A percentile compares a stretch with the other conserved stretches of the same genome.
Conservation (phyloP, 2,888 invertebrate genomes). For the Agrochola macilenta region DNA sequence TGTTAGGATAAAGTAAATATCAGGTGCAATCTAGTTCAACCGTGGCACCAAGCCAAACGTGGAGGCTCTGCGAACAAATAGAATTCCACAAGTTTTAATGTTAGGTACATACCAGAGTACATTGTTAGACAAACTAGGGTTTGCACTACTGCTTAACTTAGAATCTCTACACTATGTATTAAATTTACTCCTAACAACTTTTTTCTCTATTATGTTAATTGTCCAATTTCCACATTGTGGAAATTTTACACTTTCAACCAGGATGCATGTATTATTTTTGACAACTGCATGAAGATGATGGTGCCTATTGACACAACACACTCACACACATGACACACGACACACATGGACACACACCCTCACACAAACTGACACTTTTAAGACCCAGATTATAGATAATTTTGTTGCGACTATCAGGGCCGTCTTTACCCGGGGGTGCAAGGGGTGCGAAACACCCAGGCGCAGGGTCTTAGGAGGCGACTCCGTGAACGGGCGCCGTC, state of each 20-base stretch:
- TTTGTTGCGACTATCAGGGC: not conserved
- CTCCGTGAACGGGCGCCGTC: too few relatives aligned
- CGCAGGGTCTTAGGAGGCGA: too few relatives aligned
- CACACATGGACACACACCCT: not conserved
- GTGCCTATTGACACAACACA: not conserved
- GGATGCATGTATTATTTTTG: not conserved
- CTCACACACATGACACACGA: not conserved
- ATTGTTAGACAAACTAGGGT: slow-evolving; percentile 39
- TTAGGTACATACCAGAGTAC: slow-evolving; percentile 45
- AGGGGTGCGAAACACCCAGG: too few relatives aligned
- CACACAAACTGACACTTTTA: not conserved
- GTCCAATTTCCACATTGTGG: not conserved
- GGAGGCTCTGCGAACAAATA: slow-evolving; percentile 54
- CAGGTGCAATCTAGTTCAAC: slow-evolving; percentile 61
- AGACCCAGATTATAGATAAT: not conserved
- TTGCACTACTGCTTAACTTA: slow-evolving; percentile 2
- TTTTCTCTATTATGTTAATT: not conserved
- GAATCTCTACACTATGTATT: slow-evolving; percentile 9
- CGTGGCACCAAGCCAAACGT: slow-evolving; percentile 58
- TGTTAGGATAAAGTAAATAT: slow-evolving; percentile 62
- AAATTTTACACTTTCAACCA: not conserved
- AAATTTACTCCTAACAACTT: not conserved
- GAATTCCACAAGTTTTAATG: slow-evolving; percentile 65
- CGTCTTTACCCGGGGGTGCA: too few relatives aligned
- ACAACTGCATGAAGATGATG: too few relatives aligned